Evolutionary conservation across 92 coral and sea anemone genomes (phyloP), one percentile per base, ranked within the genome.

Genomic region (Porites evermanni): DNA sequence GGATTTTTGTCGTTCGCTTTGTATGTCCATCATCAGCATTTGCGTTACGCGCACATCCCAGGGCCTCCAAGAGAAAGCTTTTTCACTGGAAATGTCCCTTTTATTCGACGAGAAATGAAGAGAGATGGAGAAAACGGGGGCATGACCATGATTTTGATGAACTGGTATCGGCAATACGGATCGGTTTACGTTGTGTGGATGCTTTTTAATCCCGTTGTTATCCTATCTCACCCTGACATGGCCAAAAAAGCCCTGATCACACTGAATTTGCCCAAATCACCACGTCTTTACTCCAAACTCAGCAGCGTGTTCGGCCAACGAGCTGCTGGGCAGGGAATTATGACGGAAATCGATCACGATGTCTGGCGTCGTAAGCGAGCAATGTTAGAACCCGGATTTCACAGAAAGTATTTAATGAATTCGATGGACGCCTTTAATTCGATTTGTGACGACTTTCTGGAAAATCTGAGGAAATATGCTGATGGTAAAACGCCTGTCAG

Each of bases 381-480:
- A 67, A 73, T 88, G 79, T 71, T 95, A 70, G 94, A 95, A 79
- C 97, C 97, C 44, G 98, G 97, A 10, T 95, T 95, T 84, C 97
- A 95, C 83, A 81, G 95, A 52, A 94, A 86, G 65, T 91, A 91
- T 51, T 80, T 95, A 32, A 85, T 84, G 87, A 91, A 94, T 9
- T 77, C 94, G 59, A 94, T 94, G 93, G 89, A 88, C 32, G 84
- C 93, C 9, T 95, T 95, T 29, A 95, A 95, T 70, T 54, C 88
- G 6, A 83, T 89, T 44, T 90, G 95, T 58, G 92, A 94, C 52
- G 75, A 77, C n/a, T 88, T 95, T 51, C 81, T 95, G 84, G 72
- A 74, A 23, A 87, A 83, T 47, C 77, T 95, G 70, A 80, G 81
- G 14, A 64, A 67, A 11, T 16, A 79, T 38, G 95, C 91, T 66